These are phyloP conservation scores for Corapipo altera DNA, from an alignment of 2,113 vertebrate genomes.

Conservation along the genomic window DNA sequence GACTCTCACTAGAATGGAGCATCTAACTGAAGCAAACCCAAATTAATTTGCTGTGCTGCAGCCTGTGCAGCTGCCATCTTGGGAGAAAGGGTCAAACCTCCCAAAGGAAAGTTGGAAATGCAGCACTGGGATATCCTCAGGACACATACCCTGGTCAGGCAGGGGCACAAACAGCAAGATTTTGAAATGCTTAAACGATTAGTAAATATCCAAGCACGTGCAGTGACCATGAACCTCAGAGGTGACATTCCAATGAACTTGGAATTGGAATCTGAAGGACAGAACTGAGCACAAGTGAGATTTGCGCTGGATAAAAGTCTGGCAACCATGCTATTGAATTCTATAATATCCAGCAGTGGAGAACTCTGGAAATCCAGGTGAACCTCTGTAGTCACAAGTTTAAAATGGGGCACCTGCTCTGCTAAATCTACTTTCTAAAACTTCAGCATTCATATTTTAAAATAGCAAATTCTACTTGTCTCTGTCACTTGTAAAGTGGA, in stretches of 20 bases:
- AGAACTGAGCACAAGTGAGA: neutral
- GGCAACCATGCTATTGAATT: neutral
- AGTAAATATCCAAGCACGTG: neutral
- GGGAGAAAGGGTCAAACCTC: neutral
- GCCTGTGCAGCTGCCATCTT: neutral
- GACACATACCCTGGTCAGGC: neutral
- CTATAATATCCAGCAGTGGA: neutral
- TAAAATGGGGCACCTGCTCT: neutral
- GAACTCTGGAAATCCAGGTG: neutral
- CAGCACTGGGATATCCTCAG: neutral
- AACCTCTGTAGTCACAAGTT: neutral
- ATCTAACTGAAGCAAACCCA: neutral
- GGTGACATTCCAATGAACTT: neutral
- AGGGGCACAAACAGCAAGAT: neutral
- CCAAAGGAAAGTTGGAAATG: neutral
- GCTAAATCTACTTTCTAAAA: neutral
- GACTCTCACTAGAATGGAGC: neutral
- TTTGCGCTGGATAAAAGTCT: neutral
- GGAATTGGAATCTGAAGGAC: neutral
- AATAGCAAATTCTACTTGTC: neutral
- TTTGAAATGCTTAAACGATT: neutral
- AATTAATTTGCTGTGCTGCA: constrained; percentile 2
- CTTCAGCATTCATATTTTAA: neutral
- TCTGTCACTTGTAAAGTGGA: neutral
- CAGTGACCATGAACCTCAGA: neutral